Base-by-base conservation (phyloP, 2,113 vertebrate genomes). In the Lota lota region DNA sequence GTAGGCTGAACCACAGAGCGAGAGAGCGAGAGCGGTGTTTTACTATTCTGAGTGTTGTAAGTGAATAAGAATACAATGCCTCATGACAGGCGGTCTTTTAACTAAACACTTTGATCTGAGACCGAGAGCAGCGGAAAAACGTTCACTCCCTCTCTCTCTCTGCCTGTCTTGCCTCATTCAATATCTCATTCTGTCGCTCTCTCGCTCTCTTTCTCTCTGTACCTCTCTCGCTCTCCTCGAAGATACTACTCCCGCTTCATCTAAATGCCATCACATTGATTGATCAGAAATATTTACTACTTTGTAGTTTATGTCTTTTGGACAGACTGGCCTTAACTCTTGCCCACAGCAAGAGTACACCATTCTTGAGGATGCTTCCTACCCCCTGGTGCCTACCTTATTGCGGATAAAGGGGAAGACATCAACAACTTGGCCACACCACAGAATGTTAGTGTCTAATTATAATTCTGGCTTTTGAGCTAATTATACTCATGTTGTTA, bases 101-200 rank as follows among this genome's bases (percentile, higher is more conserved):
- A 77, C 69, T 74, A 73, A 85, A 67, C 17, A 57, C 83, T 84
- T 81, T 85, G 66, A 87, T 80, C 68, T 67, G 53, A 51, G 61
- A 33, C 28, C 0, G 28, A 19, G 66, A 62, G 58, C 28, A 66
- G 3, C 53, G 68, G 54, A 83, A 73, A 66, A 22, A 51, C 54
- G 57, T 22, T 1, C 56, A 10, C 51, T 15, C 51, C 3, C 11
- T 53, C 12, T 61, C 69, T 66, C n/a, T 19, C 53, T 33, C 28
- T 33, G 4, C 28, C 28, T 33, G n/a, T n/a, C n/a, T n/a, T n/a
- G n/a, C n/a, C n/a, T n/a, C n/a, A n/a, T n/a, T n/a, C n/a, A n/a
- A n/a, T n/a, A n/a, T n/a, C n/a, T n/a, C n/a, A n/a, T n/a, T n/a
- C n/a, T n/a, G 4, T 24, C 24, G 24, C 24, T 24, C 24, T 24